Base-by-base conservation (phyloP, 2,888 invertebrate genomes). In the Limnephilus lunatus region DNA sequence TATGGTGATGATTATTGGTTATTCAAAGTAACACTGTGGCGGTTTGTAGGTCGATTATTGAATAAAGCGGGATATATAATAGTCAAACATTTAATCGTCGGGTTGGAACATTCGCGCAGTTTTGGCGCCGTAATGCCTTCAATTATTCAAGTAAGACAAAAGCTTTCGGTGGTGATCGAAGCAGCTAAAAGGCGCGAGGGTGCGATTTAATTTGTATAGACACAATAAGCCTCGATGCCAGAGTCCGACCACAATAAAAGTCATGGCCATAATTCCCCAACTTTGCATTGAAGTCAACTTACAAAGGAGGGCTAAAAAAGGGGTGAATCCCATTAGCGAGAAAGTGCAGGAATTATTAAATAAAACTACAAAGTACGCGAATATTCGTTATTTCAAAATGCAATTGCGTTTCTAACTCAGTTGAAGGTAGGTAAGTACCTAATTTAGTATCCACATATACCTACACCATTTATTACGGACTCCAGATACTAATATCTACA, bases 71-170 rank as follows among this genome's bases (percentile, higher is more conserved):
- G 9, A 7, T 25, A 9, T 86, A 25, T 86, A 44, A 86, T 30
- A 86, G 44, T 44, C 44, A 25, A 48, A 39, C 86, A 86, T 86
- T 88, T 9, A 30, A 31, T 25, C 80, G 80, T 68, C n/a, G 35
- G 80, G 35, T 80, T 80, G 19, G 68, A 31, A 80, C 81, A 81
- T 89, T 89, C 39, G 39, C 89, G 30, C 68, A 31, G 88, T 25
- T 88, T 44, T 88, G 80, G 35, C n/a, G 25, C 25, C 25, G 82
- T 44, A 89, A 89, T 89, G 31, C 15, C 89, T 89, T 89, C 81
- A 89, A 89, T 89, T 89, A 89, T 89, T 89, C 81, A 81, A 81
- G 32, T 30, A 39, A 80, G 81, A 81, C 89, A 89, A 89, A 31
- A 81, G 89, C 89, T 35, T 82, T 89, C 30, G 14, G 89, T 25